Percentiles rank a stretch among this genome's conserved stretches.
Conservation (phyloP, 2,113 vertebrate species). For the Sphaerodactylus townsendi region DNA sequence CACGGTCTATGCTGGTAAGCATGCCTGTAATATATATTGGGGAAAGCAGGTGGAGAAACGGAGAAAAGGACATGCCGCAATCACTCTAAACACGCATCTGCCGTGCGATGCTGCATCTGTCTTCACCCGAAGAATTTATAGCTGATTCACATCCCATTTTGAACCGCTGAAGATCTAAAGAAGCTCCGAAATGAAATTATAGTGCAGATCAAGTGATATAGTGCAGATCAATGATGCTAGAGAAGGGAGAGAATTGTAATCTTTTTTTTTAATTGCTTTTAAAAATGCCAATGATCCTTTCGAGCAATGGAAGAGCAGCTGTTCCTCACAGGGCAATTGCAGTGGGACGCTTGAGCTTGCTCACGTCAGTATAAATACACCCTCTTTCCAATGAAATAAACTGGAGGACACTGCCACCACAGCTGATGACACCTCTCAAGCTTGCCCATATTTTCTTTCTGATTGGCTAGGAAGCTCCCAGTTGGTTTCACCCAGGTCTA, state of each 20-base stretch:
- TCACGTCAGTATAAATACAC: not conserved
- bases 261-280: not conserved
- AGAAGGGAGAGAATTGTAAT: not conserved
- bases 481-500: slow-evolving; percentile 69
- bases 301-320: not conserved
- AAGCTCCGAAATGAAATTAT: slow-evolving; percentile 23
- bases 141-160: not conserved
- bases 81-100: not conserved
- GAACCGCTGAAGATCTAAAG: not conserved
- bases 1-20: not conserved
- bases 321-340: not conserved
- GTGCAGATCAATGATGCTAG: not conserved
- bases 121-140: not conserved
- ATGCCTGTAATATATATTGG: not conserved
- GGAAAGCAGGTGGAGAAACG: not conserved
- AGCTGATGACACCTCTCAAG: rapidly evolving
- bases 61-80: not conserved
- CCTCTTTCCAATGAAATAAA: not conserved
- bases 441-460: slow-evolving; percentile 26
- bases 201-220: not conserved
- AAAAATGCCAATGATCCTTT: not conserved
- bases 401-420: not conserved
- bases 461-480: slow-evolving; percentile 50
- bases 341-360: not conserved
- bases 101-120: not conserved